Evolutionary conservation across 2,113 vertebrate genomes (phyloP).

Genomic region (Perca flavescens): DNA sequence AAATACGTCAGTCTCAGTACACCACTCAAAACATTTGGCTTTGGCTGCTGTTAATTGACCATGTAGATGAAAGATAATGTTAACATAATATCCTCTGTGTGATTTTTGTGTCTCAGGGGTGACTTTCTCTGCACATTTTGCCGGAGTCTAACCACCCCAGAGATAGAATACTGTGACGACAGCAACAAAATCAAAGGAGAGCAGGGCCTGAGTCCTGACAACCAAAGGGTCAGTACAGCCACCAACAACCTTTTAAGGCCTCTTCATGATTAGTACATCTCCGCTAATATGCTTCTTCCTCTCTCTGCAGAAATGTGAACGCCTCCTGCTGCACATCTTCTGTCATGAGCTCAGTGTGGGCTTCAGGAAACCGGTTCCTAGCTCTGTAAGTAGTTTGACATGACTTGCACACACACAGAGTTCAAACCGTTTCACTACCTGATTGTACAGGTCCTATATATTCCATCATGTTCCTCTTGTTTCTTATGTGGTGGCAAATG

Average conservation of each 20-base stretch:
- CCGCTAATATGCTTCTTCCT: conserved; percentile 42
- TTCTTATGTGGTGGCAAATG: background rate
- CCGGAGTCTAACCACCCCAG: conserved; percentile 91
- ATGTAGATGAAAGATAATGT: background rate
- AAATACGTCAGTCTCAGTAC: background rate
- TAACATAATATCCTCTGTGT: conserved; percentile 4
- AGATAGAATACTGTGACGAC: conserved; percentile 97
- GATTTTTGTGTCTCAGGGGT: conserved; percentile 84
- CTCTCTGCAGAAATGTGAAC: conserved; percentile 92
- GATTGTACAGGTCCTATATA: background rate
- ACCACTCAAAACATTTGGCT: background rate
- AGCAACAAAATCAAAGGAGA: conserved; percentile 89
- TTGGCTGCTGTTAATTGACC: background rate
- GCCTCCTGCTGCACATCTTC: conserved; percentile 95
- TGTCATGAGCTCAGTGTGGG: conserved; percentile 97
- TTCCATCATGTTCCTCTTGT: background rate
- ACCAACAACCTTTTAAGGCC: background rate
- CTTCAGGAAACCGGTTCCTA: conserved; percentile 95
- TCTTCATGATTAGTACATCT: background rate
- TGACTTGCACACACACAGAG: background rate
- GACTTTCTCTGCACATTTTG: conserved; percentile 99
- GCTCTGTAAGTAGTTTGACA: conserved; percentile 89
- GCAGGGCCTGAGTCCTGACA: conserved; percentile 89
- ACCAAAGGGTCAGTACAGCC: conserved; percentile 88
- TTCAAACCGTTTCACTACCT: background rate